These are phyloP conservation scores for Dicrostonyx torquatus DNA, from an alignment of 2,797 vertebrate species.

Conservation along the genomic window DNA sequence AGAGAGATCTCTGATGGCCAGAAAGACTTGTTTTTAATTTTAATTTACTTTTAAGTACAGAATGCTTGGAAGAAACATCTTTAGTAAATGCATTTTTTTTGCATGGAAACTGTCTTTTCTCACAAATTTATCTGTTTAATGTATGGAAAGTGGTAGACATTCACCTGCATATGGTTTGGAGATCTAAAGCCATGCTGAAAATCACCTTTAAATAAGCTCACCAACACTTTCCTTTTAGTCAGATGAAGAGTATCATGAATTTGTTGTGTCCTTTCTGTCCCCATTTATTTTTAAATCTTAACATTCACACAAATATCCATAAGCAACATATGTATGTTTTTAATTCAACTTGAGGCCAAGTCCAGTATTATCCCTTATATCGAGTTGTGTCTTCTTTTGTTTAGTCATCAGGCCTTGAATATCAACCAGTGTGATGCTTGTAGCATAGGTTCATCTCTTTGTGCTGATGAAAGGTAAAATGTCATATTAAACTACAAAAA, in stretches of 20 bases:
- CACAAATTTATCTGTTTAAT: neutral
- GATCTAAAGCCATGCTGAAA: neutral
- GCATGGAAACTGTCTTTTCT: neutral
- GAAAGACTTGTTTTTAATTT: neutral
- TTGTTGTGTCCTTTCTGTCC: neutral
- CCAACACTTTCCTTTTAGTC: neutral
- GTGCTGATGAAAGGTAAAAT: neutral
- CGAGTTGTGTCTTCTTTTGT: neutral
- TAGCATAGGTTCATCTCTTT: neutral
- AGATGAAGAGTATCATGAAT: neutral
- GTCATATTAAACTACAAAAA: neutral
- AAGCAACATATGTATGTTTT: neutral
- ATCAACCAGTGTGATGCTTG: neutral
- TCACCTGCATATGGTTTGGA: neutral
- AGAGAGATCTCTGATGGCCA: neutral
- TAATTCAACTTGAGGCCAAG: neutral
- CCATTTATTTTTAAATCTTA: slow-evolving; percentile 45
- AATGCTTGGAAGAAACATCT: neutral
- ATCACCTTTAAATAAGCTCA: neutral
- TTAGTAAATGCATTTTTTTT: neutral
- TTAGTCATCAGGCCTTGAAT: neutral
- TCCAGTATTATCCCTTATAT: neutral
- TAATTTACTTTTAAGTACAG: neutral
- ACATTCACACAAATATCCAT: slow-evolving; percentile 18
- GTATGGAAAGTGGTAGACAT: neutral